A percentile compares a stretch with the other conserved stretches of the same genome.
These are phyloP conservation scores for Candoia aspera DNA, from an alignment of 2,113 vertebrate genomes.

Conservation along the genomic window DNA sequence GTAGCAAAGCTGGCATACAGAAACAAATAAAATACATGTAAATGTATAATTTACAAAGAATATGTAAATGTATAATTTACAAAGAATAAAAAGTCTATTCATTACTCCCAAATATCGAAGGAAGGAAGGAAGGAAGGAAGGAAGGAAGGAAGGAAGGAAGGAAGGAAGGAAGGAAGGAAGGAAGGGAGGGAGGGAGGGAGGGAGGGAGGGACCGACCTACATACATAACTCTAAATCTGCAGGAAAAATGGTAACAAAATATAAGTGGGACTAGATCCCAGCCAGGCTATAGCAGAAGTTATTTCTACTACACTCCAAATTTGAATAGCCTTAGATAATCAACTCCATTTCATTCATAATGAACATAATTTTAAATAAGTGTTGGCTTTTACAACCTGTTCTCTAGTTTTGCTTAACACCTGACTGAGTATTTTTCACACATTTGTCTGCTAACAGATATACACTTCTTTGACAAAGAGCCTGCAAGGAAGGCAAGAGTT, in stretches of 20 bases:
- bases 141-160: no score
- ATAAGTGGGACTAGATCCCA: neutral
- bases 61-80: neutral
- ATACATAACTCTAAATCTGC: neutral
- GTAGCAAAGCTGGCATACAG: neutral
- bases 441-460: constrained; percentile 4
- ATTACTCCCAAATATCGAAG: neutral
- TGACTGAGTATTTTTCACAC: constrained; percentile 7
- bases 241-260: neutral
- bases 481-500: neutral
- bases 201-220: neutral
- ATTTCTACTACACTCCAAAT: neutral
- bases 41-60: neutral
- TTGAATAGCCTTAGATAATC: neutral
- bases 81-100: neutral
- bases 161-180: neutral
- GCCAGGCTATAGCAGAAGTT: neutral
- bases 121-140: neutral
- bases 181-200: neutral
- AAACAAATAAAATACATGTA: neutral
- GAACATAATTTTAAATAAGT: neutral
- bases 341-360: constrained; percentile 12
- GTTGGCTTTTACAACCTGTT: neutral
- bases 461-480: neutral
- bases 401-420: constrained; percentile 10